Evolutionary conservation across 1,140 invertebrate species (phyloP).

Genomic region (Aphidius gifuensis): DNA sequence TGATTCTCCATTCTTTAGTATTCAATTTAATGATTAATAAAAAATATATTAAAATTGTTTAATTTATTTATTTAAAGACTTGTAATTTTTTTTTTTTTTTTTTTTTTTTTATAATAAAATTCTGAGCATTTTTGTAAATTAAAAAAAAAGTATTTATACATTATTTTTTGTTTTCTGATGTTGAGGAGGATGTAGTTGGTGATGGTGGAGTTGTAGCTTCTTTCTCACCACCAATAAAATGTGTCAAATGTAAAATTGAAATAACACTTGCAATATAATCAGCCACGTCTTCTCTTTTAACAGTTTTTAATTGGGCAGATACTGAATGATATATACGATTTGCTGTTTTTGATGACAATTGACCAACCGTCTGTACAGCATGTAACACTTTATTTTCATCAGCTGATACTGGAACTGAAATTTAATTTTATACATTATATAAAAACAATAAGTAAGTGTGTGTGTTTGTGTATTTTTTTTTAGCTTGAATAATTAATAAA

Average conservation of each 20-base stretch:
- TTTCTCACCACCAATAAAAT: constrained; percentile 53
- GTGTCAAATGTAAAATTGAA: constrained; percentile 65
- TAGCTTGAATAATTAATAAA: constrained; percentile 7
- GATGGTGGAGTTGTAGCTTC: constrained; percentile 2
- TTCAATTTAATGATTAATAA: too few relatives aligned
- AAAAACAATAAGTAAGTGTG: constrained; percentile 17
- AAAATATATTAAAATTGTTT: too few relatives aligned
- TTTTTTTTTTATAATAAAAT: too few relatives aligned
- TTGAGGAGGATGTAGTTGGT: background rate
- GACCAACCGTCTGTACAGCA: constrained; percentile 70
- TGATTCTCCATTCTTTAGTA: too few relatives aligned
- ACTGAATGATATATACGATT: constrained; percentile 69
- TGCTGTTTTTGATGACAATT: constrained; percentile 69
- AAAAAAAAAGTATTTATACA: too few relatives aligned
- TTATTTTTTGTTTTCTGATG: too few relatives aligned
- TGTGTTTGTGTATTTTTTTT: background rate
- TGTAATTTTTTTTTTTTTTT: too few relatives aligned
- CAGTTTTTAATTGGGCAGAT: constrained; percentile 61
- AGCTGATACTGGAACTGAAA: constrained; percentile 59
- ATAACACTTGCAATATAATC: constrained; percentile 65
- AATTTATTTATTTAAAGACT: too few relatives aligned
- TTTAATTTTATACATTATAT: constrained; percentile 8
- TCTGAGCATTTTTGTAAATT: too few relatives aligned
- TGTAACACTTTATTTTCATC: constrained; percentile 68
- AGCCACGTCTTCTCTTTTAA: constrained; percentile 64